A percentile compares a stretch with the other conserved stretches of the same genome.
Evolutionary conservation across 2,113 vertebrate genomes (phyloP).

Genomic region (Sakesphorus luctuosus): DNA sequence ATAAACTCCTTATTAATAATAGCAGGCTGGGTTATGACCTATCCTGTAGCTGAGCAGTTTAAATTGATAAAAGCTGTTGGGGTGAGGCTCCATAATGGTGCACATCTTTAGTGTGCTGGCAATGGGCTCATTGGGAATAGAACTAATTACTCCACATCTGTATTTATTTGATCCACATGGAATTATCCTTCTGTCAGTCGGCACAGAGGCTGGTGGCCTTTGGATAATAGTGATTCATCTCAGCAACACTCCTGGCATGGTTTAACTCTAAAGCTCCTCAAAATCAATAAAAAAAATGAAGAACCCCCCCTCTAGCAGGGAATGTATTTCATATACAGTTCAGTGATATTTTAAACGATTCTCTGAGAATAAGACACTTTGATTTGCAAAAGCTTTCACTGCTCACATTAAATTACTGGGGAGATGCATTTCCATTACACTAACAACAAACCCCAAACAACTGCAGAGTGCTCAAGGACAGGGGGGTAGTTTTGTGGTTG

Average conservation of each 20-base stretch:
- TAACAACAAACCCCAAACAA: neutral
- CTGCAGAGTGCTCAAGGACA: neutral
- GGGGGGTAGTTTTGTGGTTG: neutral
- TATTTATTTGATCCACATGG: constrained; percentile 99
- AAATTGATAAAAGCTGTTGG: constrained; percentile 98
- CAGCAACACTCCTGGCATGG: constrained; percentile 90
- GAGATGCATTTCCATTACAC: constrained; percentile 1
- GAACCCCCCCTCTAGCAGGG: neutral
- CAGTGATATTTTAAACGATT: constrained; percentile 23
- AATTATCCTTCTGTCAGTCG: constrained; percentile 99
- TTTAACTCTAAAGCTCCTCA: constrained; percentile 87
- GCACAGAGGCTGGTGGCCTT: constrained; percentile 91
- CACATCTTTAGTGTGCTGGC: constrained; percentile 94
- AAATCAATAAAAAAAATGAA: constrained; percentile 90
- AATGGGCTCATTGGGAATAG: constrained; percentile 98
- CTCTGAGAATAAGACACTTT: constrained; percentile 39
- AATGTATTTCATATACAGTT: constrained; percentile 28
- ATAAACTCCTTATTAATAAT: constrained; percentile 94
- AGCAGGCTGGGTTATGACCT: constrained; percentile 94
- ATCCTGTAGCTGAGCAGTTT: constrained; percentile 94
- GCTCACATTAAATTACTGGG: constrained; percentile 29
- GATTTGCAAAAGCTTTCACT: constrained; percentile 53
- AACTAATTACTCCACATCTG: constrained; percentile 99
- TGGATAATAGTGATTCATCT: constrained; percentile 95
- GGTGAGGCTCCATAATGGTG: constrained; percentile 91